Percentiles rank a stretch among this genome's conserved stretches.
phyloP scores from a whole-genome alignment of 2,888 invertebrate species.

The Seladonia tumulorum region DNA sequence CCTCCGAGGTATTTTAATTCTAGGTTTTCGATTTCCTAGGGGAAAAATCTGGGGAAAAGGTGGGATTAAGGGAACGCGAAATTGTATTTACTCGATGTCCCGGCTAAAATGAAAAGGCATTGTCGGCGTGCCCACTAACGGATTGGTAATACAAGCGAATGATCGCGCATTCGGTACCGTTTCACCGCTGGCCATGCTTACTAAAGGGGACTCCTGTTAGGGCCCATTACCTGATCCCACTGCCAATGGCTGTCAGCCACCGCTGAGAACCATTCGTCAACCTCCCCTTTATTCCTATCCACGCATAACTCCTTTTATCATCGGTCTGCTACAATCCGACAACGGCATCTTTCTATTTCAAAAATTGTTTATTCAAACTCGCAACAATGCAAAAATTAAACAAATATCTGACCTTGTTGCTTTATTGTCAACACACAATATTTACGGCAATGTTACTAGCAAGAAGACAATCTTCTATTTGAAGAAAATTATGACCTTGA shows the following conservation, averaged over 20 bases:
- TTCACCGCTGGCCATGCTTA: slow-evolving; percentile 58
- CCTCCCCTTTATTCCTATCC: not conserved
- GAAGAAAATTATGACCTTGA: not conserved
- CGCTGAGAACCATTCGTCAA: slow-evolving; percentile 6
- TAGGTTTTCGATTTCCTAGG: not conserved
- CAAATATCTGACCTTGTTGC: not conserved
- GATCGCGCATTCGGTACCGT: slow-evolving; percentile 62
- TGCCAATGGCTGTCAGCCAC: slow-evolving; percentile 20
- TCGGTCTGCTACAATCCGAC: not conserved
- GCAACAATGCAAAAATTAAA: not conserved
- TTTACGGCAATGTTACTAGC: not conserved
- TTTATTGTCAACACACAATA: not conserved
- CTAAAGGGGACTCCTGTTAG: slow-evolving; percentile 29
- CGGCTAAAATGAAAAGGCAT: slow-evolving; percentile 17
- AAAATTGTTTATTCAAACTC: not conserved
- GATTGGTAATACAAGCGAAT: slow-evolving; percentile 47
- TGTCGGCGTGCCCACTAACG: slow-evolving; percentile 34
- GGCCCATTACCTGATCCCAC: slow-evolving; percentile 31
- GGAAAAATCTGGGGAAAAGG: not conserved
- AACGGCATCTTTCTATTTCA: not conserved
- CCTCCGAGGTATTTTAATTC: not conserved
- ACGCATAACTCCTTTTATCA: not conserved
- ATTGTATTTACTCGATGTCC: slow-evolving; percentile 1
- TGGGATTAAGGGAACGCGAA: not conserved
- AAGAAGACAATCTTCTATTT: not conserved